These are phyloP conservation scores for Apodemia zela DNA, from an alignment of 2,888 invertebrate genomes.

Conservation along the genomic window DNA sequence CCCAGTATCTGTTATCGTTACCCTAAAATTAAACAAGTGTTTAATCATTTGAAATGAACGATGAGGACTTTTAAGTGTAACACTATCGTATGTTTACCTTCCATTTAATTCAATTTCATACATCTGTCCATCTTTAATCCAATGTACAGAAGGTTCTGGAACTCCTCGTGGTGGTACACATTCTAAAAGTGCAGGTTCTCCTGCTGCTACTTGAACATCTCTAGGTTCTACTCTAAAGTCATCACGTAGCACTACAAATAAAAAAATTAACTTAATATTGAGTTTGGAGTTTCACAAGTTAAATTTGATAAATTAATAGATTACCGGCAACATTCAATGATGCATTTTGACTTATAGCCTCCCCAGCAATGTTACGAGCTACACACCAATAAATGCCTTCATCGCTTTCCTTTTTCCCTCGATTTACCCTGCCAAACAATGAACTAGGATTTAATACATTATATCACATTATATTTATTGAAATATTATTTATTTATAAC, in stretches of 20 bases:
- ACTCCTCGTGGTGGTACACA: slow-evolving; percentile 95
- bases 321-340: slow-evolving; percentile 96
- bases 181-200: slow-evolving; percentile 92
- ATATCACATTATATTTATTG: too few relatives aligned
- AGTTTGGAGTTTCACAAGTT: neutral
- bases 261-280: neutral
- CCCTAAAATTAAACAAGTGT: slow-evolving; percentile 60
- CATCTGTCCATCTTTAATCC: slow-evolving; percentile 89
- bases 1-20: slow-evolving; percentile 92
- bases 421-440: slow-evolving; percentile 85
- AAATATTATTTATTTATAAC: too few relatives aligned
- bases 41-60: neutral
- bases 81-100: slow-evolving; percentile 63
- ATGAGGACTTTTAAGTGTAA: neutral
- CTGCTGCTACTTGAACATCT: slow-evolving; percentile 95
- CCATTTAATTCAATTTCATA: slow-evolving; percentile 83
- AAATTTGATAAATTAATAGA: slow-evolving; percentile 3
- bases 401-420: slow-evolving; percentile 96
- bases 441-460: neutral
- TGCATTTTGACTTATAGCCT: slow-evolving; percentile 94
- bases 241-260: slow-evolving; percentile 91
- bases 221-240: slow-evolving; percentile 96
- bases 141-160: slow-evolving; percentile 95
- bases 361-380: slow-evolving; percentile 94
- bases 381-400: slow-evolving; percentile 98